Evolutionary conservation across 2,888 invertebrate genomes (phyloP).

Genomic region (Willowsia nigromaculata): DNA sequence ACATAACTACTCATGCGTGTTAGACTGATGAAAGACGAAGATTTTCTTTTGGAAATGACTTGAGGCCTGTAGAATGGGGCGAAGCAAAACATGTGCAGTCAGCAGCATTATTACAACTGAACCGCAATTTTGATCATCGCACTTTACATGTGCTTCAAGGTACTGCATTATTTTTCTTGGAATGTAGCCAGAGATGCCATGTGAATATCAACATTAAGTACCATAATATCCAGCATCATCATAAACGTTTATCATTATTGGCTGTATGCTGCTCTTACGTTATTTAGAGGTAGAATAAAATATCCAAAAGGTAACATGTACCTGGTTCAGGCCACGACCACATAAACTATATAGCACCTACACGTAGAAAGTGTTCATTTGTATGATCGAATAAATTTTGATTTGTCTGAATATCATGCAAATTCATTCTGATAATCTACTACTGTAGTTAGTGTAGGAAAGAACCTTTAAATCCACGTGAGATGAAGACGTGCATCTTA

Average conservation of each 20-base stretch:
- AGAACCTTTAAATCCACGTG: too few species aligned
- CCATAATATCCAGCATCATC: neutral
- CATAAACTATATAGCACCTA: too few species aligned
- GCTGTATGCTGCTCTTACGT: neutral
- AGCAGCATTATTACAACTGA: neutral
- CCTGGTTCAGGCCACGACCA: too few species aligned
- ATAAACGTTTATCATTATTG: neutral
- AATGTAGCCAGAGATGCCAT: constrained; percentile 18
- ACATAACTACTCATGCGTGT: neutral
- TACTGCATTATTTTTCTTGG: constrained; percentile 45
- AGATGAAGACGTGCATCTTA: too few species aligned
- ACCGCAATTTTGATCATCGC: neutral
- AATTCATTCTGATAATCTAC: too few species aligned
- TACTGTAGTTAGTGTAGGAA: too few species aligned
- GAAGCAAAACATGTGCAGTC: neutral
- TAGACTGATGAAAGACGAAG: neutral
- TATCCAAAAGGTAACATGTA: too few species aligned
- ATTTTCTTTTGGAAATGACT: neutral
- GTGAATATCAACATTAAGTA: neutral
- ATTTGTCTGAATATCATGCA: too few species aligned
- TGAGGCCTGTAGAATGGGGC: neutral
- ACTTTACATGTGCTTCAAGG: neutral
- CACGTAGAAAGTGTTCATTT: too few species aligned
- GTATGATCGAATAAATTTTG: too few species aligned
- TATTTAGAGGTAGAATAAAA: too few species aligned